Evolutionary conservation across 2,113 vertebrate genomes (phyloP), one percentile per base, ranked within the genome.

Genomic region (Prunella fulvescens): DNA sequence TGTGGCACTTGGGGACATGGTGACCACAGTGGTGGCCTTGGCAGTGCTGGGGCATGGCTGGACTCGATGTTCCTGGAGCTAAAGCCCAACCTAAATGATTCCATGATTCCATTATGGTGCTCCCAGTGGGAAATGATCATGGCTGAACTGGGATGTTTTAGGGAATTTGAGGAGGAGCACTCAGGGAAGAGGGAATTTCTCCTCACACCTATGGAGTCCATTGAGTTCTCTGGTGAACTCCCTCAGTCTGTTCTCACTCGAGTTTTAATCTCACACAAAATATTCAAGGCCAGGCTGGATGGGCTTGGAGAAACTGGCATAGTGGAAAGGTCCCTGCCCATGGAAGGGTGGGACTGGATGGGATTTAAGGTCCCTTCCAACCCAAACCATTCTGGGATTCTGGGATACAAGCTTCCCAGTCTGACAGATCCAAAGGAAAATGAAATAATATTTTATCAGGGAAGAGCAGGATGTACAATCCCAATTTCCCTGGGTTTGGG

Each of bases 401-500:
- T 12, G 33, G 62, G 28, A 24, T 10, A 25, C 17, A 14, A 64
- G 6, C 54, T 83, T 50, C 28, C 40, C 48, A 5, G 0, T n/a
- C 31, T 18, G 57, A 39, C 9, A 71, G 56, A 37, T 39, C 19
- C 8, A 53, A 57, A 70, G 14, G 58, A 54, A 82, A 95, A 53
- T 0, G 0, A 12, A 11, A 10, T 0, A 1, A 5, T 11, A 11
- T 29, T 86, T 76, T 18, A 53, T 15, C 3, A 22, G 20, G 11
- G 16, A 37, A 12, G 47, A 47, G 4, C 57, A 58, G 67, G 54
- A 57, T 3, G 33, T 6, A 12, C 44, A 11, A 35, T 28, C 65
- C 54, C 54, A 42, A 40, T 39, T 31, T 40, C 22, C 88, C 50
- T 26, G 14, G 5, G 9, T 31, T 60, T 40, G 54, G 40, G n/a